Evolutionary conservation across 2,797 vertebrate genomes (phyloP), one percentile per base, ranked within the genome.

Genomic region (Coreius guichenoti): DNA sequence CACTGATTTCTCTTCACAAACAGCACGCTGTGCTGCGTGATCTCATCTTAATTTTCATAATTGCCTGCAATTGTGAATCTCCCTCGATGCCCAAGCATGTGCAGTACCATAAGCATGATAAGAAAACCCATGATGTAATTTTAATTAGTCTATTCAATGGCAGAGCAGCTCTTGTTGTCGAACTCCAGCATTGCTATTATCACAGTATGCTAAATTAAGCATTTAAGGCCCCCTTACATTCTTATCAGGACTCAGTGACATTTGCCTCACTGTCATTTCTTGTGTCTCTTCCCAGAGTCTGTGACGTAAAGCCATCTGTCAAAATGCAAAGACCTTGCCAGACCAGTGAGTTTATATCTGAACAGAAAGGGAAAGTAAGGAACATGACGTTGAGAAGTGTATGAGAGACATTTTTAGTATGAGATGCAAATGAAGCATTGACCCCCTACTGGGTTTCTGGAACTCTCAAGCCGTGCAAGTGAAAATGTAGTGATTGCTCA

Each of bases 121-220:
- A 61, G 70, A 83, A 79, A 74, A 33, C 61, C 68, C 36, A 65
- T 47, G 68, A 83, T 80, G 31, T 87, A n/a, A 63, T 56, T 67
- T 78, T 89, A 86, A 88, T 87, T 85, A 88, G 29, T 56, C 80
- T 36, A 33, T 86, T 85, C 80, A 68, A 78, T 45, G 17, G 63
- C 51, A 33, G 70, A 80, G 36, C 26, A 69, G 1, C 65, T 54
- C 65, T 23, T 19, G 23, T 26, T 77, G 73, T 43, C 14, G 12
- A 33, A 79, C 36, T 67, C 79, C 80, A 43, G 33, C 23, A 39
- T 63, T 56, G 13, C 69, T 85, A 43, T 85, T 85, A 67, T 86
- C 45, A 63, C n/a, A 1, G 39, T 36, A 21, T 33, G 82, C 39
- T 88, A 86, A 84, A 80, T 84, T 54, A 80, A 83, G 80, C 79